Base-by-base conservation (phyloP, 2,113 vertebrate genomes). In the Callionymus lyra region DNA sequence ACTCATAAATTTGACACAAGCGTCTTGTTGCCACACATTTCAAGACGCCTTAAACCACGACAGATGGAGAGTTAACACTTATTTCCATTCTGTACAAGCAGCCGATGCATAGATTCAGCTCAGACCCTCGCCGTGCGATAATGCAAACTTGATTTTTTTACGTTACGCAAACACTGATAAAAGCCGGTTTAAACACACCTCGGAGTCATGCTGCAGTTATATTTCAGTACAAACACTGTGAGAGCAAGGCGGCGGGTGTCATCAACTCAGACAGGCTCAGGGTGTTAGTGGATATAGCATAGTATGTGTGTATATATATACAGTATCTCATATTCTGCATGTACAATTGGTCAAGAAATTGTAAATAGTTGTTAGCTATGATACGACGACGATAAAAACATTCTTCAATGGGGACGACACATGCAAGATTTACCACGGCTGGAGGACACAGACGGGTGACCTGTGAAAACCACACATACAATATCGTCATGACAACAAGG, bases 341-440 rank as follows among this genome's bases (percentile, higher is more conserved):
- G 14, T 6, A 37, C 15, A 37, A 27, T 27, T 27, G 21, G 47
- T 53, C 62, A 58, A 60, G 56, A 63, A 63, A 73, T 61, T 59
- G 38, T 63, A 63, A 63, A 73, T 61, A 56, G 38, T 63, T 37
- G 54, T 61, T 56, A 57, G 49, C 50, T 61, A 74, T 63, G 67
- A 72, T 70, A 75, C 60, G 69, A 73, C 56, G 59, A 63, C 51
- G 58, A 37, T 64, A 63, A 65, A 47, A 68, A 80, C 70, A 77
- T 75, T 80, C 55, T 41, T 65, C 65, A 15, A 32, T 47, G 15
- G 57, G 57, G 70, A 65, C 65, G 62, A 63, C 61, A 72, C 83
- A 82, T 85, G 83, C 83, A 82, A 46, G 82, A 83, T 85, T 75
- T 83, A 85, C 83, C n/a, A 85, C 54, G 53, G 54, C 53, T 65